Conservation (phyloP, 2,888 invertebrate genomes). For the Lysandra coridon region DNA sequence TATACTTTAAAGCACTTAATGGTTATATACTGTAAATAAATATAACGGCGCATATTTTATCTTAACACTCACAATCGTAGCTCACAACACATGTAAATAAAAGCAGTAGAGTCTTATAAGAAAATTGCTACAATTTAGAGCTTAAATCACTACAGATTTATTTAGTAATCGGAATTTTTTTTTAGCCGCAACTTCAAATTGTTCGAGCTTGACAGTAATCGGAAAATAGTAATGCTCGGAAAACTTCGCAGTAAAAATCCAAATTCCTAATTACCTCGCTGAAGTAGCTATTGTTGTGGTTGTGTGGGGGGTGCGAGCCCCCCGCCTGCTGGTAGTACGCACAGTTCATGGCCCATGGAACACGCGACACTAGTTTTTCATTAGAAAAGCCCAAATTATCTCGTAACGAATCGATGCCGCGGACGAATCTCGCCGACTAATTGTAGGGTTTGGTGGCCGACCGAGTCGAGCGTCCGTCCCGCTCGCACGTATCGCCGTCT, state of each 20-base stretch:
- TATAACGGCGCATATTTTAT: too few relatives aligned
- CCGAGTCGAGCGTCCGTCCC: conserved; percentile 56
- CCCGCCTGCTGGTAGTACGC: conserved; percentile 76
- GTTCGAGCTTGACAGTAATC: too few relatives aligned
- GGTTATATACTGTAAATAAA: too few relatives aligned
- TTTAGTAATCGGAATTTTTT: too few relatives aligned
- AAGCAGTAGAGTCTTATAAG: background rate
- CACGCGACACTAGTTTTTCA: conserved; percentile 58
- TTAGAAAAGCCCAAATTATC: conserved; percentile 69
- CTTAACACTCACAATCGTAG: too few relatives aligned
- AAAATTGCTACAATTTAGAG: background rate
- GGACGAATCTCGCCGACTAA: conserved; percentile 79
- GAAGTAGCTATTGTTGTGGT: conserved; percentile 70
- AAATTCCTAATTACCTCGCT: conserved; percentile 65
- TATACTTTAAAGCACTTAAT: too few relatives aligned
- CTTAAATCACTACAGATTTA: background rate
- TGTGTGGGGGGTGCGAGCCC: conserved; percentile 68
- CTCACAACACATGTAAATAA: background rate
- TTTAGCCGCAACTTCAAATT: too few relatives aligned
- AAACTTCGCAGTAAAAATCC: conserved; percentile 5
- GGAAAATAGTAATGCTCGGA: too few relatives aligned
- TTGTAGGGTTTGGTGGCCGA: conserved; percentile 71
- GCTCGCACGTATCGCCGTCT: conserved; percentile 49
- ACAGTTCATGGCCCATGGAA: conserved; percentile 75
- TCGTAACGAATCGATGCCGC: conserved; percentile 79